phyloP scores from a whole-genome alignment of 2,797 vertebrate species.

The Todus mexicanus region DNA sequence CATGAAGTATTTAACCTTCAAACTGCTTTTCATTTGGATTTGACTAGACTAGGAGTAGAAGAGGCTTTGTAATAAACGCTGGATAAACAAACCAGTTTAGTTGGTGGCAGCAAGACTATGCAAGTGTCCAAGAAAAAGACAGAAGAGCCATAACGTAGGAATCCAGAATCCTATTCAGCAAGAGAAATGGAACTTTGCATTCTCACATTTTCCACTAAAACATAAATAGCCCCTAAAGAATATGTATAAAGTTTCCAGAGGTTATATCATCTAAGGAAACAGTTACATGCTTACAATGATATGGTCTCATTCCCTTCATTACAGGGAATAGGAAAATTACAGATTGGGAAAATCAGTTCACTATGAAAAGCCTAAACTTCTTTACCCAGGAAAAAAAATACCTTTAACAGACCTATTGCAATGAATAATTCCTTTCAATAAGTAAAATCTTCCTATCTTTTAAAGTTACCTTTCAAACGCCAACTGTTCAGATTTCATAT shows the following conservation, averaged over 20 bases:
- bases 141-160: background rate
- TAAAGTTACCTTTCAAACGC: background rate
- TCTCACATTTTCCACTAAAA: background rate
- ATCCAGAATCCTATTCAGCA: background rate
- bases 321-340: background rate
- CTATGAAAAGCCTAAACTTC: background rate
- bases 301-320: background rate
- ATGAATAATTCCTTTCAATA: background rate
- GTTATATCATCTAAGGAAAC: background rate
- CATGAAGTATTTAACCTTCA: background rate
- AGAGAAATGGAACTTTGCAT: background rate
- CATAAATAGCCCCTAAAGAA: background rate
- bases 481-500: background rate
- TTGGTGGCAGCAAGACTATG: background rate
- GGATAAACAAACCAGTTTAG: background rate
- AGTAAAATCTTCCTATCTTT: background rate
- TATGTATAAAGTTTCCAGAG: background rate
- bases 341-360: background rate
- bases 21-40: background rate
- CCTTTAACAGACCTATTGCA: background rate
- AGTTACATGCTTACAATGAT: background rate
- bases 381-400: background rate
- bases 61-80: background rate
- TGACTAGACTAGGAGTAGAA: background rate
- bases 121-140: background rate